Conservation (phyloP, 2,797 vertebrate genomes). For the Schizopygopsis malacanthus region DNA sequence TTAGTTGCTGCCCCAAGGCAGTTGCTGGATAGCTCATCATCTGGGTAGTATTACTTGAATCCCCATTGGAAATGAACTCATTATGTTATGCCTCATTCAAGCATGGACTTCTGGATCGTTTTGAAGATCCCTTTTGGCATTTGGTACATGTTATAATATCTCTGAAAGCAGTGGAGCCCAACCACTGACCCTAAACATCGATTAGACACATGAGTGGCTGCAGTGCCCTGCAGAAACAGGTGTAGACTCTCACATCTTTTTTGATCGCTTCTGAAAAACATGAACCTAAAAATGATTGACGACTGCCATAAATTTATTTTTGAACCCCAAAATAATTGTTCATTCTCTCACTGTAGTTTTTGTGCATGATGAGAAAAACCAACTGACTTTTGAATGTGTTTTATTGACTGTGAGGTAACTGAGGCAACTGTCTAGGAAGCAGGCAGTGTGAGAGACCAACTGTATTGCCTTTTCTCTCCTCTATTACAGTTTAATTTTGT, state of each 20-base stretch:
- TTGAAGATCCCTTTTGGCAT: constrained; percentile 75
- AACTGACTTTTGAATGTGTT: constrained; percentile 47
- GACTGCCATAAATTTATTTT: constrained; percentile 28
- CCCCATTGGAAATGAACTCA: constrained; percentile 80
- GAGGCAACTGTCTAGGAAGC: constrained; percentile 48
- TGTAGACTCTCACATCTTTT: constrained; percentile 50
- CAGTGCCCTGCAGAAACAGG: constrained; percentile 62
- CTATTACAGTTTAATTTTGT: constrained; percentile 98
- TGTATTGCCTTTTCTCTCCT: constrained; percentile 60
- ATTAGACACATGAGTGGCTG: constrained; percentile 66
- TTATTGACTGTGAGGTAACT: constrained; percentile 54
- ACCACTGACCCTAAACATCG: constrained; percentile 68
- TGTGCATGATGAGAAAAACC: constrained; percentile 32
- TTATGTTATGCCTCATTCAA: constrained; percentile 80
- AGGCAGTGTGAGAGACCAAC: constrained; percentile 52
- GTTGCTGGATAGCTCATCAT: constrained; percentile 80
- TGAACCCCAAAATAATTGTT: background rate
- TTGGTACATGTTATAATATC: constrained; percentile 65
- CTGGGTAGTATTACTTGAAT: constrained; percentile 81
- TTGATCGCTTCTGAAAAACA: constrained; percentile 30
- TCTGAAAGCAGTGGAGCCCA: constrained; percentile 43
- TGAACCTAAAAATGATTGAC: background rate
- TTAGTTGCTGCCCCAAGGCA: constrained; percentile 73
- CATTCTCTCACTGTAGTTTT: constrained; percentile 33
- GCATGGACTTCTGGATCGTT: constrained; percentile 74